Conservation (phyloP, 2,113 vertebrate genomes). For the Pseudonaja textilis region DNA sequence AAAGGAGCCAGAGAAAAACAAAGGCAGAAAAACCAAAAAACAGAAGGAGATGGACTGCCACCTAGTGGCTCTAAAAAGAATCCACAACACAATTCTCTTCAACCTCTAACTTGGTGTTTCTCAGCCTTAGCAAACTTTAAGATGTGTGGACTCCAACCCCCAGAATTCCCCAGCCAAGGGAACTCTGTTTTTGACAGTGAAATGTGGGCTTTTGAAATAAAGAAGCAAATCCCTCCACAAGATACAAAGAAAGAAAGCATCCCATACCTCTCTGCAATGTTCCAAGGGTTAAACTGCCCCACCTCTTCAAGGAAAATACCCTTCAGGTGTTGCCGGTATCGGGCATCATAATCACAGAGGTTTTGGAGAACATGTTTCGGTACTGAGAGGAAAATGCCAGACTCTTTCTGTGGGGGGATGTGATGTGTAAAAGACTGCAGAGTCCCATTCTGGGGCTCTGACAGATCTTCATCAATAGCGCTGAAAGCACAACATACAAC, state of each 20-base stretch:
- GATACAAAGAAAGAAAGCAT: background rate
- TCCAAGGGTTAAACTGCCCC: constrained; percentile 85
- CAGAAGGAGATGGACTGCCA: background rate
- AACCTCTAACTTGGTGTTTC: background rate
- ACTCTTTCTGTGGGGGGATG: constrained; percentile 23
- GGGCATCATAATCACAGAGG: constrained; percentile 76
- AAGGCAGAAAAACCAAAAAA: background rate
- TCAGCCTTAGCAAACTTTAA: background rate
- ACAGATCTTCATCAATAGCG: constrained; percentile 64
- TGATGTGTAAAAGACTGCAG: constrained; percentile 11
- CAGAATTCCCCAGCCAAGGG: background rate
- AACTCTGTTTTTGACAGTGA: background rate
- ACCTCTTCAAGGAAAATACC: constrained; percentile 76
- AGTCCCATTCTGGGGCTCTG: constrained; percentile 38
- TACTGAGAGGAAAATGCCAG: constrained; percentile 64
- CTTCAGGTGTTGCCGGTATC: constrained; percentile 77
- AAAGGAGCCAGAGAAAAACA: background rate
- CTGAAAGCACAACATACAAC: constrained; percentile 53
- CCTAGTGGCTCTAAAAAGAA: background rate
- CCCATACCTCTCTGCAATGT: constrained; percentile 82
- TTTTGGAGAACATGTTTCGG: constrained; percentile 70
- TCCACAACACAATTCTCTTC: background rate
- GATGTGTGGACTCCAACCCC: background rate
- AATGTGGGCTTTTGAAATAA: background rate
- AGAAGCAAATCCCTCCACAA: background rate